These are phyloP conservation scores for Eidolon helvum DNA, from an alignment of 2,113 vertebrate genomes.

Conservation along the genomic window DNA sequence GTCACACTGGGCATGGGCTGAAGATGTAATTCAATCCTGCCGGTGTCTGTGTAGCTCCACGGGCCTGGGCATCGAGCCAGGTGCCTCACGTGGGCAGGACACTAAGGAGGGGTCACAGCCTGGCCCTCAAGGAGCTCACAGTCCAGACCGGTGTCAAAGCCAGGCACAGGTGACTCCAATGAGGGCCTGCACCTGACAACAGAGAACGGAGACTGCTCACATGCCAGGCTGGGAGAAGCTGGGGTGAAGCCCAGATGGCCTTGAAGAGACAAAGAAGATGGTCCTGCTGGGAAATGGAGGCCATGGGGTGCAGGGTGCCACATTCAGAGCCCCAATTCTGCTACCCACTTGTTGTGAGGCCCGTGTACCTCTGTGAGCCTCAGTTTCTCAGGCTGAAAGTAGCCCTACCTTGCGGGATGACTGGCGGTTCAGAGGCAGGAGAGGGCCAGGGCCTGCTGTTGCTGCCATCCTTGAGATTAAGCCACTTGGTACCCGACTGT, in stretches of 20 bases:
- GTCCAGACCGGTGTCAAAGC: neutral
- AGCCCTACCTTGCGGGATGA: accelerated
- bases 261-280: neutral
- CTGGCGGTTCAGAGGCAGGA: neutral
- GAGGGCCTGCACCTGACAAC: neutral
- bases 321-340: neutral
- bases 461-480: accelerated
- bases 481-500: neutral
- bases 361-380: neutral
- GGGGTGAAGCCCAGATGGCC: neutral
- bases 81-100: neutral
- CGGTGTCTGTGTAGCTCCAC: accelerated
- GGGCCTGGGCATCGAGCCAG: neutral
- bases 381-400: neutral
- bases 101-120: neutral
- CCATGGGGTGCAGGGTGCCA: accelerated
- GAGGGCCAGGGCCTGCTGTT: neutral
- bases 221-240: neutral
- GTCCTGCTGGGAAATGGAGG: neutral
- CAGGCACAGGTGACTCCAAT: too few species aligned
- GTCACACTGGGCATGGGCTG: neutral
- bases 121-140: neutral
- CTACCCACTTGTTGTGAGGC: neutral
- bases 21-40: neutral
- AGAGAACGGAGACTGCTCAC: neutral